Conservation (phyloP, 2,113 vertebrate genomes). For the Ranitomeya variabilis region DNA sequence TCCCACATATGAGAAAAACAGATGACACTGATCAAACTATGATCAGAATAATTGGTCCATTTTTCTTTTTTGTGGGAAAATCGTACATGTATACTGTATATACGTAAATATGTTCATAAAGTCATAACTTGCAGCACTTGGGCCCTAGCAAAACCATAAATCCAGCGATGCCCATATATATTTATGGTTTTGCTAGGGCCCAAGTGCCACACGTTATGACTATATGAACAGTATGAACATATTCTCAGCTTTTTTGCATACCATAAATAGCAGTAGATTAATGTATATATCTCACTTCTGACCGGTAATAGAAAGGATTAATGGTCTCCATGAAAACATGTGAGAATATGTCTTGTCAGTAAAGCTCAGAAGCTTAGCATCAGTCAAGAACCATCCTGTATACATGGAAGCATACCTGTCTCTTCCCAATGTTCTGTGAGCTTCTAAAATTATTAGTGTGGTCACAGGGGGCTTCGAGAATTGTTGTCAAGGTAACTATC, state of each 20-base stretch:
- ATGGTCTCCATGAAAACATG: neutral
- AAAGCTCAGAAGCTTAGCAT: neutral
- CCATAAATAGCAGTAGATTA: neutral
- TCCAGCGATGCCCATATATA: too few relatives aligned
- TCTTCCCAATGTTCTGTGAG: constrained; percentile 4
- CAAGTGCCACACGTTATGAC: too few relatives aligned
- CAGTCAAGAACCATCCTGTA: neutral
- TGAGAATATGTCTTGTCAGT: neutral
- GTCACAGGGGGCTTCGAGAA: constrained; percentile 38
- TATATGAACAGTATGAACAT: neutral
- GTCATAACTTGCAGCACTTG: too few relatives aligned
- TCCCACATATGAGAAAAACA: too few relatives aligned
- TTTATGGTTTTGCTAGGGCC: too few relatives aligned
- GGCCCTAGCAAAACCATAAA: too few relatives aligned
- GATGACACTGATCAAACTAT: too few relatives aligned
- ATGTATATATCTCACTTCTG: neutral
- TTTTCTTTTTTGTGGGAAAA: too few relatives aligned
- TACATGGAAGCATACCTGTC: constrained; percentile 17
- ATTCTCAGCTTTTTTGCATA: neutral
- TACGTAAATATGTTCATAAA: too few relatives aligned
- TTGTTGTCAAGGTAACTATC: constrained; percentile 28
- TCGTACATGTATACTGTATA: too few relatives aligned
- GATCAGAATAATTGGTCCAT: too few relatives aligned
- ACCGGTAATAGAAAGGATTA: neutral
- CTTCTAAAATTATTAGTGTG: constrained; percentile 38